Base-by-base conservation (phyloP, 2,888 invertebrate species). In the Thymelicus sylvestris region DNA sequence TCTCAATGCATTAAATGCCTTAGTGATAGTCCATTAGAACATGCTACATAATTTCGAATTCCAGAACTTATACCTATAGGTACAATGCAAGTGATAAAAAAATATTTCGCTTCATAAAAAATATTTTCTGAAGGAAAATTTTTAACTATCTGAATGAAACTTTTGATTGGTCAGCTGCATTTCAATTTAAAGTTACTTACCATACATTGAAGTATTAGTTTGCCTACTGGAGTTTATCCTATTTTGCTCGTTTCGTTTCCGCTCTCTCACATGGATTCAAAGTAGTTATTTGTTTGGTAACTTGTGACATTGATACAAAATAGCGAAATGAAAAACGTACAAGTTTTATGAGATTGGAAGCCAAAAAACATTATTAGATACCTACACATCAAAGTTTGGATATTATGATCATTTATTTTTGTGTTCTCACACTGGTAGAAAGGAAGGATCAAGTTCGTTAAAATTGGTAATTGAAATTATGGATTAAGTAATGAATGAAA, bases 111-210 rank as follows among this genome's bases (percentile, higher is more conserved):
- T 69, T 57, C 6, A 41, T 8, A 52, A 50, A 70, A 52, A 60
- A 44, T 70, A 64, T 70, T 70, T 70, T 66, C 48, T 15, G 24
- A 41, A 50, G 60, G 41, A 70, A 60, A 60, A 41, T 70, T 70
- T 70, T 70, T 70, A 70, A 70, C 70, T 65, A 66, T 70, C 65
- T 52, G 65, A 65, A 52, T 66, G 48, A 39, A 70, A 70, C 65
- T 70, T 70, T 66, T 61, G 65, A 66, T 65, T 70, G 70, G 70
- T 70, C 70, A 65, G 65, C 57, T 65, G 65, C 65, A 61, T 66
- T 70, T 70, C 70, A 70, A 70, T 70, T 70, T 65, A 66, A 70
- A 70, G 60, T 70, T 70, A 66, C 60, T 70, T 61, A 44, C 50
- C 60, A 70, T 70, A 61, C 65, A 66, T 66, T 66, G 65, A 48